Evolutionary conservation across 2,113 vertebrate genomes (phyloP).

Genomic region (Physeter macrocephalus): DNA sequence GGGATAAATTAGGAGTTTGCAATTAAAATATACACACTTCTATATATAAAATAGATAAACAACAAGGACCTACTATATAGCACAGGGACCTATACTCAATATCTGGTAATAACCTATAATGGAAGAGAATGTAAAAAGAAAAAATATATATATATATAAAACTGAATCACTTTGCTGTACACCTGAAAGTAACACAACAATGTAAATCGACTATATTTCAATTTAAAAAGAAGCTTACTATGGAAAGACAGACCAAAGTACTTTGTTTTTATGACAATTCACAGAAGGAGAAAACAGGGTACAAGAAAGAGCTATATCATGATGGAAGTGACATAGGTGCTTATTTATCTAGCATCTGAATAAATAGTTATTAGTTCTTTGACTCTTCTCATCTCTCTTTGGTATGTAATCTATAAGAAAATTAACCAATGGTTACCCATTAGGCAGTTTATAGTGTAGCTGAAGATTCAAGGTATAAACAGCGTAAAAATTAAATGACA

Average conservation of each 20-base stretch:
- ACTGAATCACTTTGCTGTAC: too few species aligned
- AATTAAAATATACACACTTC: too few species aligned
- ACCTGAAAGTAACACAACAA: too few species aligned
- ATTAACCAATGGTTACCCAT: neutral
- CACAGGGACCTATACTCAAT: too few species aligned
- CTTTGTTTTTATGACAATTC: neutral
- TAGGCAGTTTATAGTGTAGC: neutral
- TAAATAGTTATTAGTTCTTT: neutral
- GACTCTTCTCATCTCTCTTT: neutral
- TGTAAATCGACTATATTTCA: too few species aligned
- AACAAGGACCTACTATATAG: too few species aligned
- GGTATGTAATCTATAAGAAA: neutral
- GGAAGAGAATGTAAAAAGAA: too few species aligned
- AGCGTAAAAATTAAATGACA: neutral
- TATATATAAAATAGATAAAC: too few species aligned
- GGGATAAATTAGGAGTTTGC: too few species aligned
- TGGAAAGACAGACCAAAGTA: neutral
- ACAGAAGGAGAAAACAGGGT: neutral
- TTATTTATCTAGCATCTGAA: neutral
- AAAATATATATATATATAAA: too few species aligned
- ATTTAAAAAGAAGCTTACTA: too few species aligned
- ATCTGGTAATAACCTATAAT: too few species aligned
- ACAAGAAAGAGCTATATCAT: neutral
- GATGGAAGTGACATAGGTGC: neutral
- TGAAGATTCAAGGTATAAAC: conserved; percentile 7